Conservation (phyloP, 2,888 invertebrate species). For the Macaria liturata region DNA sequence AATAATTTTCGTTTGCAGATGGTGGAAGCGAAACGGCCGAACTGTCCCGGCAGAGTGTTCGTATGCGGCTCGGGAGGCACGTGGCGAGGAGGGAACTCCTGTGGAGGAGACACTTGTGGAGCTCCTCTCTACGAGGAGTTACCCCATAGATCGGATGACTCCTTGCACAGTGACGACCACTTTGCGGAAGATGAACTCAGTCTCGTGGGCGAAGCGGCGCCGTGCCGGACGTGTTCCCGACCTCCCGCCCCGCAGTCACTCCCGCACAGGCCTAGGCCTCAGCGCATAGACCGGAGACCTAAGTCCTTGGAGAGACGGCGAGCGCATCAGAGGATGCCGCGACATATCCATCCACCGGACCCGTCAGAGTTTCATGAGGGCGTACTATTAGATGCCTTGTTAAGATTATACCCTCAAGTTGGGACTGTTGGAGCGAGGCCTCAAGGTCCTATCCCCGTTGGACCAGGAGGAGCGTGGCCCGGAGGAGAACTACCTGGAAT, state of each 20-base stretch:
- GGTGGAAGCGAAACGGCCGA: constrained; percentile 88
- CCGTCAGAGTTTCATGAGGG: constrained; percentile 92
- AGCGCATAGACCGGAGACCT: constrained; percentile 83
- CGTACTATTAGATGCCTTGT: constrained; percentile 88
- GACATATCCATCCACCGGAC: constrained; percentile 87
- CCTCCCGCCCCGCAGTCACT: constrained; percentile 74
- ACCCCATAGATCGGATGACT: constrained; percentile 84
- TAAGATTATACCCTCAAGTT: constrained; percentile 88
- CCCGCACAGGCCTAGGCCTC: constrained; percentile 84
- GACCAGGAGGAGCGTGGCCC: constrained; percentile 87
- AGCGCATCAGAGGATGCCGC: constrained; percentile 72
- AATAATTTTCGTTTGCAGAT: constrained; percentile 79
- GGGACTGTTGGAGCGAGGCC: constrained; percentile 85
- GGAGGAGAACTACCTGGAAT: constrained; percentile 85
- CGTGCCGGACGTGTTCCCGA: constrained; percentile 77
- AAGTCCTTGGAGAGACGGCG: constrained; percentile 79
- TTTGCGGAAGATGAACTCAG: constrained; percentile 93
- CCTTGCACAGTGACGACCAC: constrained; percentile 90
- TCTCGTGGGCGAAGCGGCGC: constrained; percentile 75
- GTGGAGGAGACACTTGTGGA: constrained; percentile 71
- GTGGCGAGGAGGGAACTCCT: constrained; percentile 82
- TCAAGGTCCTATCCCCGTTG: constrained; percentile 68
- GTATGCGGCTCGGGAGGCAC: constrained; percentile 84
- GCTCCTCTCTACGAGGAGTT: constrained; percentile 94
- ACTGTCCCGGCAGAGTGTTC: constrained; percentile 84